Base-by-base conservation (phyloP, 2,797 vertebrate species). In the Tangara arthus region DNA sequence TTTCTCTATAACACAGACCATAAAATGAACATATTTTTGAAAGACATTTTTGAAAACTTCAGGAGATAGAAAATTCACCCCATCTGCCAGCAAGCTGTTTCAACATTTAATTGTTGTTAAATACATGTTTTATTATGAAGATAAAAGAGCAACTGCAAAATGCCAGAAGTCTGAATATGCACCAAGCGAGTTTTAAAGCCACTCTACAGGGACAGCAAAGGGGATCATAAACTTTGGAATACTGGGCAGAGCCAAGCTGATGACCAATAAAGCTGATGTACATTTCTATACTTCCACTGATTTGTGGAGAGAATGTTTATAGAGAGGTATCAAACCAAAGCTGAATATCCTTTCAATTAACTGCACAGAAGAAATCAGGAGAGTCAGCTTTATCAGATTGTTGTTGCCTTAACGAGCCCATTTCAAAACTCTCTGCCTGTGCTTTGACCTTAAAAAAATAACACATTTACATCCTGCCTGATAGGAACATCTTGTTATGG, bases 1-100 rank as follows among this genome's bases (percentile, higher is more conserved):
- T 50, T 65, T 44, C 34, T 46, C 56, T 50, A 1, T 71, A 86
- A 68, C 23, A 76, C 24, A 80, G 71, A 91, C 30, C 37, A 69
- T 69, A 78, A 94, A 87, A 88, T 28, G 39, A 86, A 86, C 49
- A 60, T 63, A 79, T 57, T 93, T 95, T 88, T 83, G 42, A 93
- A 94, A 93, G 65, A 71, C 65, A 75, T 59, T 88, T 91, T 27
- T 46, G 63, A 94, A 95, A 94, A 88, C 66, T 95, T 96, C 88
- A 90, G 77, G 79, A 94, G 53, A 91, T 11, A 86, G 69, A 87
- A 93, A 91, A 93, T 52, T 73, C 63, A 68, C 28, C 57, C 87
- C 87, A 90, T 93, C 90, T 95, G 94, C 75, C 85, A 94, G 72
- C 88, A 96, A 94, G 85, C 82, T 95, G 89, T 65, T 95, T 93